Evolutionary conservation across 2,113 vertebrate species (phyloP), one percentile per base, ranked within the genome.

Genomic region (Lota lota): DNA sequence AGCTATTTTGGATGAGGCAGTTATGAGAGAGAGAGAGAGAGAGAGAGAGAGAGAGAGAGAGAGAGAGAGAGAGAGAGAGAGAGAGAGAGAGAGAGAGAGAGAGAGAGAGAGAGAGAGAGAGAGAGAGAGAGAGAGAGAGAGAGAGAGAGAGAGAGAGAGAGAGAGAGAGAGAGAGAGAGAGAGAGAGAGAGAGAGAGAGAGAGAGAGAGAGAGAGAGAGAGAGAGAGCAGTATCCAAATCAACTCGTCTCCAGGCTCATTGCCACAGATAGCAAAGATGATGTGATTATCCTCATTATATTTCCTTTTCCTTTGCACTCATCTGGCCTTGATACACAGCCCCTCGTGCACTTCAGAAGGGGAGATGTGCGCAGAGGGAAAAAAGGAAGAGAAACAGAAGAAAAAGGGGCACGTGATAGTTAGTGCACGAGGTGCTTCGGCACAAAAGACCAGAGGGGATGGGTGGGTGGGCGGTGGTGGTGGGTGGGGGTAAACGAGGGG

Each of bases 261-360:
- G 71, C 85, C 69, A 81, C 61, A 76, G 81, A 85, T 88, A 76
- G 87, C 87, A 90, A 86, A 88, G 79, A 76, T 54, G 62, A 81
- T 68, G 72, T 85, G 85, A 92, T 92, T 89, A 90, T 89, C 81
- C 74, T 87, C 88, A 90, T 90, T 91, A 89, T 88, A 82, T 79
- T 28, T 28, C 28, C 28, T 28, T 53, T 53, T 15, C 11, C 50
- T 53, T 8, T 53, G 50, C 50, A 53, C 69, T 59, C 15, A 21
- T 56, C 64, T 64, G 76, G 76, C 70, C 76, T 83, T 68, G 79
- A 84, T 70, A 86, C 80, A 86, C 67, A 59, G 74, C 88, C 78
- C 28, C 81, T 76, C 68, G 76, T 70, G 70, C 79, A 80, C 82
- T 79, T 74, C 72, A 71, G 63, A 75, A 77, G 62, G 57, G 75